Evolutionary conservation across 2,113 vertebrate genomes (phyloP), one percentile per base, ranked within the genome.

Genomic region (Grallaria varia): DNA sequence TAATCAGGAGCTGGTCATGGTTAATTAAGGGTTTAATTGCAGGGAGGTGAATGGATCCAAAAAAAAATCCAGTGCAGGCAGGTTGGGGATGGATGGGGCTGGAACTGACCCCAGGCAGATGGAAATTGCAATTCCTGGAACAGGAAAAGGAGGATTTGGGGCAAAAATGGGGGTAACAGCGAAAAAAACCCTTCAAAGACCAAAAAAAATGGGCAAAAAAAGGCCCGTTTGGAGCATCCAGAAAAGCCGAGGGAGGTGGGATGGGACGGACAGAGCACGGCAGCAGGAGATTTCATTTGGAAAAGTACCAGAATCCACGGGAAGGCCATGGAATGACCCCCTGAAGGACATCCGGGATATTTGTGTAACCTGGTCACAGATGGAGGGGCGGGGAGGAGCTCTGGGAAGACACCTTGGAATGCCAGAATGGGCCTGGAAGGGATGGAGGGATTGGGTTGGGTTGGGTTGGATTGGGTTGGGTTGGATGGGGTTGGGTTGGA

Each of bases 161-260:
- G 59, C 3, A 4, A 42, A 83, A 15, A 4, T 0, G 1, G 17
- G 20, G 45, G 12, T 7, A 18, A 28, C 6, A 2, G 9, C 0
- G 2, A 21, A 33, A 40, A 8, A n/a, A 40, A 23, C 7, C 19
- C 23, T 21, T 67, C 4, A 31, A n/a, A 49, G 50, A 27, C 3
- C 19, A 52, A 42, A 3, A 6, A 58, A 79, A 56, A 12, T 1
- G 27, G 6, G 6, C 1, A 35, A 62, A 40, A 68, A 45, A 21
- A 15, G 3, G 14, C 5, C 15, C 35, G 3, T 60, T 33, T 37
- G 56, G 74, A 90, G 58, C 28, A 49, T 20, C 39, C 56, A 75
- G 64, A n/a, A 73, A 58, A 71, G 19, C 3, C 1, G 9, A 18
- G 20, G 47, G 19, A 40, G 23, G 11, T 1, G n/a, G 42, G 62